Evolutionary conservation across 1,140 invertebrate species (phyloP), one percentile per base, ranked within the genome.

Genomic region (Acromyrmex heyeri): DNA sequence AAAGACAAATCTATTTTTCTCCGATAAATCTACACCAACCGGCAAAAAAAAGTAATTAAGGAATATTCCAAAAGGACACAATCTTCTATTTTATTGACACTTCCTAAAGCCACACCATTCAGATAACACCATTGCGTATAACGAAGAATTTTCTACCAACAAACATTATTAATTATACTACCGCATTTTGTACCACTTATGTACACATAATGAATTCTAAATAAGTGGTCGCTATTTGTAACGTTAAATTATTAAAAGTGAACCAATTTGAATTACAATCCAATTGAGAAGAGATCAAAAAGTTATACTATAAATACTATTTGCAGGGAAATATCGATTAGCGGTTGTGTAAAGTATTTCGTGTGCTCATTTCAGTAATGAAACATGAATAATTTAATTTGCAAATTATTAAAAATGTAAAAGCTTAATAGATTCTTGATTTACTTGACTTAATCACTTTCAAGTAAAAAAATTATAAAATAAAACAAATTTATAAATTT

Each of bases 1-100:
- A 82, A 82, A 73, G 27, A 24, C 53, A 53, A 62, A 78, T 86
- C 59, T 86, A 86, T 86, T 76, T 78, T 38, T 69, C 48, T 55
- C 30, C 21, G 55, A 86, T 67, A 85, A 73, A 24, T 64, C 21
- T 62, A 27, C 62, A n/a, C 27, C 64, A 64, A 69, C 24, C 53
- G 55, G 44, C 1, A 21, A 69, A 70, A 44, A 67, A 24, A 50
- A 67, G 38, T 21, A 24, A 72, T 73, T 24, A 67, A 21, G 24
- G 48, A 48, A 59, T n/a, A 24, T 30, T 38, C 34, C 12, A 7
- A 53, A 21, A 38, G 10, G 14, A 30, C 10, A 21, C 14, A 21
- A 34, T 76, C 16, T 61, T 27, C 30, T 2, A 44, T 34, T 61
- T 0, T 16, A 4, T 61, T 16, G 24, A n/a, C 8, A 72, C 8